Percentiles rank a stretch among this genome's conserved stretches.
Evolutionary conservation across 53 echinoderm and acorn worm species (phyloP).

Genomic region (Astropecten irregularis): DNA sequence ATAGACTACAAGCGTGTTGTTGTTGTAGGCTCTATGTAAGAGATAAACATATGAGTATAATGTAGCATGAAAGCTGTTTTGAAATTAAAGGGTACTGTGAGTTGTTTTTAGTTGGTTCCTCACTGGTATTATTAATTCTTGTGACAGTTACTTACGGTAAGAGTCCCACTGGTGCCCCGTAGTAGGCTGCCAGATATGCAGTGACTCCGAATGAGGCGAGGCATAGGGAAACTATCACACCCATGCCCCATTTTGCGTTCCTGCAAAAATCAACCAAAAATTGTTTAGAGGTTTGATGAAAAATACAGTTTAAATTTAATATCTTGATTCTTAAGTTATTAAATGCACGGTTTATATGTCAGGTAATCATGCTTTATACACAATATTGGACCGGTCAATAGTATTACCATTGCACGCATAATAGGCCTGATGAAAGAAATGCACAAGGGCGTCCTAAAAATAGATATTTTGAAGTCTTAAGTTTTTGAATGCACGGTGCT

Average conservation of each 20-base stretch:
- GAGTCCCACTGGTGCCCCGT: constrained; percentile 17
- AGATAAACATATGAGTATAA: not conserved
- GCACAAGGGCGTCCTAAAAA: too few species aligned
- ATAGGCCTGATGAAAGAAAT: too few species aligned
- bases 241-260: constrained; percentile 20
- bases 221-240: constrained; percentile 7
- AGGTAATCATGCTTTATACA: not conserved
- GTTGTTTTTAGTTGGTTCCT: too few species aligned
- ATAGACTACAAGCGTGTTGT: constrained; percentile 10
- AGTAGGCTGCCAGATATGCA: constrained; percentile 31
- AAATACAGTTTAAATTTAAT: not conserved
- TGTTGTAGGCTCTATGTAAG: constrained; percentile 50
- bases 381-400: not conserved
- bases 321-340: too few species aligned
- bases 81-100: too few species aligned
- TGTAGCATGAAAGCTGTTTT: too few species aligned
- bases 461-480: too few species aligned
- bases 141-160: not conserved
- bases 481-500: too few species aligned
- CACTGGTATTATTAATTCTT: not conserved
- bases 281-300: too few species aligned
- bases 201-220: constrained; percentile 22
- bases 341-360: too few species aligned
- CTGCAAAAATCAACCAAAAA: not conserved
- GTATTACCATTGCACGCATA: too few species aligned